Evolutionary conservation across 2,113 vertebrate genomes (phyloP).

Genomic region (Osmerus mordax): DNA sequence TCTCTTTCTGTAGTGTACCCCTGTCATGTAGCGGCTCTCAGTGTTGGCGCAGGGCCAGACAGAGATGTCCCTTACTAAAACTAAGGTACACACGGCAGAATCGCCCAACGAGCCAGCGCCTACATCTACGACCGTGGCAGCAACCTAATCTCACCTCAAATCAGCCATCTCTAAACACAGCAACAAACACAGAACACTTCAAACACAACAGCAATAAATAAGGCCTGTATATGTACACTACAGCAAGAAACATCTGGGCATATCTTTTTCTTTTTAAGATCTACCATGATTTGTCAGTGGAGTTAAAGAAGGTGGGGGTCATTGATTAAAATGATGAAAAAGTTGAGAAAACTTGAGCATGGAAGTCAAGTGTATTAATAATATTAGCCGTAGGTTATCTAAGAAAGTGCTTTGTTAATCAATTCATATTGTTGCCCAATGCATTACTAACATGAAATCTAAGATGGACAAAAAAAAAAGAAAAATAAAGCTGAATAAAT

Average conservation of each 20-base stretch:
- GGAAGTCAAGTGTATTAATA: not conserved
- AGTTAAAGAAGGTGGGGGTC: slow-evolving; percentile 1
- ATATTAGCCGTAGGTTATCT: slow-evolving; percentile 26
- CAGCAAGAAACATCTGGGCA: slow-evolving; percentile 57
- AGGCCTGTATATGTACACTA: not conserved
- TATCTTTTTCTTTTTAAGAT: slow-evolving; percentile 67
- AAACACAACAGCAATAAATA: slow-evolving; percentile 23
- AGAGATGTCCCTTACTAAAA: slow-evolving; percentile 86
- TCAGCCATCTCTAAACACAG: slow-evolving; percentile 58
- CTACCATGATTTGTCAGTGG: slow-evolving; percentile 48
- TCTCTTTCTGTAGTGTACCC: too few species aligned
- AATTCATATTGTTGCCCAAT: slow-evolving; percentile 28
- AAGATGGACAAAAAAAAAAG: slow-evolving; percentile 1
- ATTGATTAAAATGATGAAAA: slow-evolving; percentile 6
- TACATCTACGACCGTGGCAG: slow-evolving; percentile 80
- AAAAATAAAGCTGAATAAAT: slow-evolving; percentile 29
- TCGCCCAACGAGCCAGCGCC: slow-evolving; percentile 64
- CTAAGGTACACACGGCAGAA: slow-evolving; percentile 81
- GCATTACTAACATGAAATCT: slow-evolving; percentile 24
- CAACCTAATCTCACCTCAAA: slow-evolving; percentile 59
- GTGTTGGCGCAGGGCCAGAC: slow-evolving; percentile 46
- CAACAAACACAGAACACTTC: slow-evolving; percentile 45
- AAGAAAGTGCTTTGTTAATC: slow-evolving; percentile 46
- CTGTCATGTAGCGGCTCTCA: slow-evolving; percentile 3
- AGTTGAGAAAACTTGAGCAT: slow-evolving; percentile 24